Base-by-base conservation (phyloP, 2,888 invertebrate genomes). In the Diachrysia chrysitis region DNA sequence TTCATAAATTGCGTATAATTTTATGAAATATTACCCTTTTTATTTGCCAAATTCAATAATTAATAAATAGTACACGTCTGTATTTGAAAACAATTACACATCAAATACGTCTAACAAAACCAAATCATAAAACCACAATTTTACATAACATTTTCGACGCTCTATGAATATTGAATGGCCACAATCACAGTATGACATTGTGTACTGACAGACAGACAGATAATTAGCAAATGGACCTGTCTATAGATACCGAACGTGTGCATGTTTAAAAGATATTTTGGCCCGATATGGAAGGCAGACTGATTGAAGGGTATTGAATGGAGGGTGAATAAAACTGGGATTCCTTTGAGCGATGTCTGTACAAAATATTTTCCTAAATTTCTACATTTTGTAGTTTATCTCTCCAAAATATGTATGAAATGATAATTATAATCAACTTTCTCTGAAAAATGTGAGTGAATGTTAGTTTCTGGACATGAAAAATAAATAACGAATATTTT, bases 171-270 rank as follows among this genome's bases (percentile, higher is more conserved):
- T 81, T 81, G 79, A 81, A 78, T 73, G 69, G 73, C 58, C 65
- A 76, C 82, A 78, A 80, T 82, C 78, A 77, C 68, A 69, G 66
- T 68, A 72, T 72, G 83, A 74, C 73, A 66, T 66, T 76, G 74
- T 76, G 82, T 77, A 77, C 65, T 70, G 77, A 60, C 71, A 74
- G 80, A 62, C 63, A 73, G 63, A 62, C 60, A 23, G 77, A 83
- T 85, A 87, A 89, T 89, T 89, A 89, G 85, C 87, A 85, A 89
- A 89, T 88, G 86, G 84, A 70, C 86, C 79, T 62, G 67, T 73
- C 76, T 82, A 76, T 74, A 76, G 69, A 60, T 42, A 66, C 70
- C 37, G 55, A 5, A 2, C 2, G 14, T 1, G 16, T 17, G 21
- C 55, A 4, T 42, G 58, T 60, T 65, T 69, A 25, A 19, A 21